These are phyloP conservation scores for Heliconius congener DNA, from an alignment of 1,140 invertebrate genomes.

Conservation along the genomic window DNA sequence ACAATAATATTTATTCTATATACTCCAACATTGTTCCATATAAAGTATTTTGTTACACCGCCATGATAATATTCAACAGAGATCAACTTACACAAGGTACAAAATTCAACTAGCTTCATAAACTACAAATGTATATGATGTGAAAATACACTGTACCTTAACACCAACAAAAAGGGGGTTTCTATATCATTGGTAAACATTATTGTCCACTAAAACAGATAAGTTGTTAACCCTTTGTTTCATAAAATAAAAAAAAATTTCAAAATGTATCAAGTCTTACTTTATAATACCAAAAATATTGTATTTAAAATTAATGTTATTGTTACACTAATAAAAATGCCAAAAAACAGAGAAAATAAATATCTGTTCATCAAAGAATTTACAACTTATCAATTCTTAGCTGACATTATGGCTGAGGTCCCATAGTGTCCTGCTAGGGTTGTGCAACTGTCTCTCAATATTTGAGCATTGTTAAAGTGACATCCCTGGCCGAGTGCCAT, in stretches of 20 bases:
- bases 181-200: conserved; percentile 56
- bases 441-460: conserved; percentile 68
- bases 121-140: conserved; percentile 44
- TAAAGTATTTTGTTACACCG: conserved; percentile 27
- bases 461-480: conserved; percentile 76
- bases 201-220: conserved; percentile 19
- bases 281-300: not conserved
- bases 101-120: conserved; percentile 52
- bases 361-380: not conserved
- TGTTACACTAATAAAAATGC: not conserved
- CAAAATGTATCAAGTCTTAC: not conserved
- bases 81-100: conserved; percentile 49
- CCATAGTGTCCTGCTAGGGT: conserved; percentile 66
- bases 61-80: conserved; percentile 47
- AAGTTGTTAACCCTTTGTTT: not conserved
- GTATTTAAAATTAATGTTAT: not conserved
- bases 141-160: conserved; percentile 52
- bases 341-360: not conserved
- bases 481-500: conserved; percentile 62
- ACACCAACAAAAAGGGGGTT: conserved; percentile 44
- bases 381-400: conserved; percentile 12
- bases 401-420: conserved; percentile 46
- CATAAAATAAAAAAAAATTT: not conserved
- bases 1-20: not conserved
- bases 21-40: not conserved